Conservation (phyloP, 1,140 invertebrate genomes). For the Macrocentrus cingulum region DNA sequence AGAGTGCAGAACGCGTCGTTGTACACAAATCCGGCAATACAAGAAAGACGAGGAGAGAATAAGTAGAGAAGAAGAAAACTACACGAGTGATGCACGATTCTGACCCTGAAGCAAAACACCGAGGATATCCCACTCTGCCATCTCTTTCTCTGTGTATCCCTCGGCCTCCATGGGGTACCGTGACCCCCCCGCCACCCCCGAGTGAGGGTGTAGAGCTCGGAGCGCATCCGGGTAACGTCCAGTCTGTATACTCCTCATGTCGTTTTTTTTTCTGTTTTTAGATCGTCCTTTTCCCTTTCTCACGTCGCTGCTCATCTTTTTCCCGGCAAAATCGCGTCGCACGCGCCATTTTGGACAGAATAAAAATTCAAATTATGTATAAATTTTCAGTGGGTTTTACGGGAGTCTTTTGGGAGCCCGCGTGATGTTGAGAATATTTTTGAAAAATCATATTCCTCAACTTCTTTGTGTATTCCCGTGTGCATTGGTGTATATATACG, state of each 20-base stretch:
- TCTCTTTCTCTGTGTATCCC: constrained; percentile 24
- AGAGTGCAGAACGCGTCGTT: background rate
- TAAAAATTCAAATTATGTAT: no score
- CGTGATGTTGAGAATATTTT: constrained; percentile 2
- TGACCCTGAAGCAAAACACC: constrained; percentile 54
- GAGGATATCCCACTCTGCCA: constrained; percentile 21
- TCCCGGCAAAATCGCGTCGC: background rate
- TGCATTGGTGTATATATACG: constrained; percentile 22
- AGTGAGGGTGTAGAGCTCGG: constrained; percentile 26
- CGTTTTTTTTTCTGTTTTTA: constrained; percentile 4
- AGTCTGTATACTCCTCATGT: constrained; percentile 7
- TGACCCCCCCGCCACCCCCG: constrained; percentile 26
- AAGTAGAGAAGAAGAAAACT: constrained; percentile 27
- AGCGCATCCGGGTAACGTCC: constrained; percentile 25
- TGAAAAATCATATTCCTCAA: constrained; percentile 2
- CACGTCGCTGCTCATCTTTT: constrained; percentile 9
- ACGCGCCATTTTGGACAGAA: no score
- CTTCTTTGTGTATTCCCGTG: constrained; percentile 6
- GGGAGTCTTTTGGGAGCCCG: no score
- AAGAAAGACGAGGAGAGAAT: constrained; percentile 25
- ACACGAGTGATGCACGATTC: constrained; percentile 52
- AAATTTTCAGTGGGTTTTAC: no score
- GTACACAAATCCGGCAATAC: constrained; percentile 20
- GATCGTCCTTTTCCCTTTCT: constrained; percentile 20
- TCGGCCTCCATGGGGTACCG: constrained; percentile 30